Conservation (phyloP, 2,888 invertebrate species). For the Deilephila porcellus region DNA sequence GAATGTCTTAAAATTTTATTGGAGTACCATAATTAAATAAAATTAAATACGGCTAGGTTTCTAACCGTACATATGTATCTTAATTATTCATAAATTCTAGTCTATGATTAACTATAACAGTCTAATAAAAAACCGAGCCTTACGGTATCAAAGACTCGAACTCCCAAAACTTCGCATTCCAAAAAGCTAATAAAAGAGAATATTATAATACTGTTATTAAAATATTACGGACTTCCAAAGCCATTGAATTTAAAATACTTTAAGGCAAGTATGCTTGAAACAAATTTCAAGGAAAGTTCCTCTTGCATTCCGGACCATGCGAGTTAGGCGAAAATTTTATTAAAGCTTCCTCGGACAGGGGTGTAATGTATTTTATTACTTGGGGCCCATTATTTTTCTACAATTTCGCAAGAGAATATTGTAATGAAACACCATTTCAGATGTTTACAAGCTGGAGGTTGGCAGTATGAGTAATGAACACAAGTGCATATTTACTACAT, state of each 20-base stretch:
- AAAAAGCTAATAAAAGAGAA: constrained; percentile 1
- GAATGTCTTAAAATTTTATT: too few relatives aligned
- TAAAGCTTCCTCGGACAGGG: constrained; percentile 44
- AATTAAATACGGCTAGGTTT: too few relatives aligned
- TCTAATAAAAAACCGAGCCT: neutral
- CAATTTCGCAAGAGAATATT: too few relatives aligned
- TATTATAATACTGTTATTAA: constrained; percentile 18
- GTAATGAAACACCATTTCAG: too few relatives aligned
- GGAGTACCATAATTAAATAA: too few relatives aligned
- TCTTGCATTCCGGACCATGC: constrained; percentile 49
- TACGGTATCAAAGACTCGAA: neutral
- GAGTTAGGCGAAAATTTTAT: constrained; percentile 64
- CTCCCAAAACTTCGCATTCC: neutral
- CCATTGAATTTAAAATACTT: constrained; percentile 31
- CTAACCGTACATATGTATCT: too few relatives aligned
- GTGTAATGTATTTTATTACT: neutral
- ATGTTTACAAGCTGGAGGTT: too few relatives aligned
- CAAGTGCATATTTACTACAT: too few relatives aligned
- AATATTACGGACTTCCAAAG: neutral
- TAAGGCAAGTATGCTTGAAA: constrained; percentile 48
- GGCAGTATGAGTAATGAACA: too few relatives aligned
- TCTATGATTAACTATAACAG: too few relatives aligned
- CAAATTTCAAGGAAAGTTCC: constrained; percentile 52
- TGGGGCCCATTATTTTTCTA: neutral
- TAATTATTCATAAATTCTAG: too few relatives aligned